Percentiles rank a stretch among this genome's conserved stretches.
Evolutionary conservation across 2,888 invertebrate species (phyloP).

Genomic region (Plagiodera versicolora): DNA sequence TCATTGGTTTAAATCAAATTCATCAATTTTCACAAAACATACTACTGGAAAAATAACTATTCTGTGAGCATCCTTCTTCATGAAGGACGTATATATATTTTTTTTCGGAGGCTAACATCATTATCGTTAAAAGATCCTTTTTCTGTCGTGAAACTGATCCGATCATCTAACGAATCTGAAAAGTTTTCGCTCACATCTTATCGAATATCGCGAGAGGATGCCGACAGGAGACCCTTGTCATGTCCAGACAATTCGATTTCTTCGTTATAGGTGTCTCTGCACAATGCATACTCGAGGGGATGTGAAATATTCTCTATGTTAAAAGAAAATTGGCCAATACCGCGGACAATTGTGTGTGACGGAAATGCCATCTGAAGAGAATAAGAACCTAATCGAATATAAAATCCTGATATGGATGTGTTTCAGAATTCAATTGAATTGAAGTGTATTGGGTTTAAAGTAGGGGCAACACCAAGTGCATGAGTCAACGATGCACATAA

Average conservation of each 20-base stretch:
- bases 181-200: not conserved
- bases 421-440: not conserved
- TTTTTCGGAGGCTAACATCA: not conserved
- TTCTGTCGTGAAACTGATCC: not conserved
- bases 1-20: too few relatives aligned
- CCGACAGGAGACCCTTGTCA: not conserved
- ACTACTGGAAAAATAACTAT: not conserved
- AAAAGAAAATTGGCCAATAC: not conserved
- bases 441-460: not conserved
- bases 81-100: not conserved
- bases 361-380: not conserved
- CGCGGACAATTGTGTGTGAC: not conserved
- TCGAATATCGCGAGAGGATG: not conserved
- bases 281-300: not conserved
- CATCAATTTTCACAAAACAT: too few relatives aligned
- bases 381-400: not conserved
- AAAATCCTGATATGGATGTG: not conserved
- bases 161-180: not conserved
- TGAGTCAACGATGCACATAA: not conserved
- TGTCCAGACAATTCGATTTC: not conserved
- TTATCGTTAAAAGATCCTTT: not conserved
- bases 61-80: not conserved
- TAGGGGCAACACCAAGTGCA: not conserved
- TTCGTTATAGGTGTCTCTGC: slow-evolving; percentile 1
- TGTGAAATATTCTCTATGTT: not conserved